Conservation (phyloP, 2,888 invertebrate species). For the Dexiosoma caninum region DNA sequence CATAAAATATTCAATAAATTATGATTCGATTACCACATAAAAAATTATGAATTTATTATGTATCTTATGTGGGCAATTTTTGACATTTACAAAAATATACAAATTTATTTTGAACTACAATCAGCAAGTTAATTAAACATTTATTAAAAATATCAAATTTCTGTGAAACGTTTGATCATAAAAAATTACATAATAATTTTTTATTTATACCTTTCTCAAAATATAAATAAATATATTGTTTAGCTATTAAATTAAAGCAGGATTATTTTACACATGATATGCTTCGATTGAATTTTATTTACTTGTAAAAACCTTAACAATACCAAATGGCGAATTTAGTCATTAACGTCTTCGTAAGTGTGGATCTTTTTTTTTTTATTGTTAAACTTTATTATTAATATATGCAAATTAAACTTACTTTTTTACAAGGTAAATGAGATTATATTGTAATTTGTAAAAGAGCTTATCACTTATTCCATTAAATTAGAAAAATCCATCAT, state of each 20-base stretch:
- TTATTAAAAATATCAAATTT: slow-evolving; percentile 12
- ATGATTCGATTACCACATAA: no score
- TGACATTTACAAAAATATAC: no score
- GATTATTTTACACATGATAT: not conserved
- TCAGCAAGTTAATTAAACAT: not conserved
- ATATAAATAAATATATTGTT: not conserved
- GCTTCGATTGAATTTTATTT: not conserved
- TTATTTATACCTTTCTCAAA: not conserved
- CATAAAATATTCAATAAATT: no score
- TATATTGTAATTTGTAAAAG: not conserved
- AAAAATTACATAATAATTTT: not conserved
- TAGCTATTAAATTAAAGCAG: not conserved
- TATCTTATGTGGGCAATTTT: no score
- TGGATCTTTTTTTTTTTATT: not conserved
- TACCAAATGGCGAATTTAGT: not conserved
- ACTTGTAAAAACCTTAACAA: not conserved
- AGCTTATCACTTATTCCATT: not conserved
- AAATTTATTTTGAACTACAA: not conserved
- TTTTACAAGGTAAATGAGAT: not conserved
- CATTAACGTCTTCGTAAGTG: not conserved
- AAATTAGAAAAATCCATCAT: not conserved
- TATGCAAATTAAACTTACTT: not conserved
- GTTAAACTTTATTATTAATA: not conserved
- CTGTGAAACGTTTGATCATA: not conserved
- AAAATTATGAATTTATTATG: no score